phyloP scores from a whole-genome alignment of 2,797 vertebrate genomes.

The Bufotes viridis region DNA sequence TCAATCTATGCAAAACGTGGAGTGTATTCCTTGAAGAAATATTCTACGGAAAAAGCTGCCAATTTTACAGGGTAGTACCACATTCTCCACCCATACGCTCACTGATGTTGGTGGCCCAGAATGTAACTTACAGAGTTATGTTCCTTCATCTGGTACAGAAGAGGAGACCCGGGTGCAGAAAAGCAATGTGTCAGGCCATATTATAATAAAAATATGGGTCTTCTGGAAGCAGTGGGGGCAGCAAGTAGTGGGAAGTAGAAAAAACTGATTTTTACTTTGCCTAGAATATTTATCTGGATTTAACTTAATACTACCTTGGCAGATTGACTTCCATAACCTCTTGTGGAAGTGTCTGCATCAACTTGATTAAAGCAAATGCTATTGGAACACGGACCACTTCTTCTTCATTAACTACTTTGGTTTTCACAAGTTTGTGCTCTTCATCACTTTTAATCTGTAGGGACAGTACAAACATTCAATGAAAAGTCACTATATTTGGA shows the following conservation, averaged over 20 bases:
- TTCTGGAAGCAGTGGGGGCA: too few relatives aligned
- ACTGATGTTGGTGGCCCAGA: background rate
- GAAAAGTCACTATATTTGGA: background rate
- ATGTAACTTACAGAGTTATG: background rate
- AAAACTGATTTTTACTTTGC: too few relatives aligned
- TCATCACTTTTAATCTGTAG: constrained; percentile 89
- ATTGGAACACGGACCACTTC: constrained; percentile 90
- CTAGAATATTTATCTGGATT: too few relatives aligned
- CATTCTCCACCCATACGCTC: background rate
- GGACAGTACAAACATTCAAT: background rate
- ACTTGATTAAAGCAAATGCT: constrained; percentile 93
- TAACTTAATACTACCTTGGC: constrained; percentile 79
- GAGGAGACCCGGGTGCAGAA: too few relatives aligned
- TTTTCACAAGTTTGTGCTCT: constrained; percentile 92
- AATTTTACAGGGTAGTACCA: background rate
- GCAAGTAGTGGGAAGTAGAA: too few relatives aligned
- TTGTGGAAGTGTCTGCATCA: constrained; percentile 92
- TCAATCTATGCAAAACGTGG: background rate
- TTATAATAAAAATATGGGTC: too few relatives aligned
- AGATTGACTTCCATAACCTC: constrained; percentile 90
- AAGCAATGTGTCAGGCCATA: too few relatives aligned
- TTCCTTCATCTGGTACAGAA: background rate
- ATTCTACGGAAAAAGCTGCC: background rate
- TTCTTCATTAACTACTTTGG: constrained; percentile 90
- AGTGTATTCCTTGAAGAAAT: background rate